phyloP scores from a whole-genome alignment of 2,113 vertebrate genomes.

The Ginglymostoma cirratum region DNA sequence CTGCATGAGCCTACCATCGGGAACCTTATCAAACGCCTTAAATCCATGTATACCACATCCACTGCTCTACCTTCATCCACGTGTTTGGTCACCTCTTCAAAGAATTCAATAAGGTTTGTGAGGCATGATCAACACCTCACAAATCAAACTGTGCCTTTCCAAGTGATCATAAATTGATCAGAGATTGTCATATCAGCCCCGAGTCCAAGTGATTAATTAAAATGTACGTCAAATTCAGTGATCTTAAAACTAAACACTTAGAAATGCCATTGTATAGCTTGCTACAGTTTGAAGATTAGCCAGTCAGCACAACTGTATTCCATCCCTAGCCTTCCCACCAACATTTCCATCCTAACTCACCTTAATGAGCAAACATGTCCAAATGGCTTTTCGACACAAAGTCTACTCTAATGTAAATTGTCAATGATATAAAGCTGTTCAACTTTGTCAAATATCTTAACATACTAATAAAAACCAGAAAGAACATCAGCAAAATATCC shows the following conservation, averaged over 20 bases:
- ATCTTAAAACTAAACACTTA: neutral
- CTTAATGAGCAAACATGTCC: neutral
- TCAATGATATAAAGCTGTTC: neutral
- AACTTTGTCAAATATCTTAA: neutral
- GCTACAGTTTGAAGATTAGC: no score
- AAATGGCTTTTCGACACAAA: neutral
- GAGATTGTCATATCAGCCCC: neutral
- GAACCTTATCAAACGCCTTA: no score
- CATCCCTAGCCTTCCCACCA: no score
- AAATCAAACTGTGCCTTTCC: no score
- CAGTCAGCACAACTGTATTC: no score
- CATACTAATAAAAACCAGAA: neutral
- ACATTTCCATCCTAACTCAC: neutral
- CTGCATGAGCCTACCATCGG: no score
- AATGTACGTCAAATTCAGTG: neutral
- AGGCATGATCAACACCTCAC: no score
- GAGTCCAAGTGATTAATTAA: neutral
- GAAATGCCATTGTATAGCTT: neutral
- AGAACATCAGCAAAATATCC: neutral
- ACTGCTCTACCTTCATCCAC: no score
- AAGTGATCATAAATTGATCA: neutral
- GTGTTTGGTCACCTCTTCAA: no score
- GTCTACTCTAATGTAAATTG: neutral
- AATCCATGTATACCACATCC: no score
- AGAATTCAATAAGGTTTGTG: no score